Evolutionary conservation across 2,888 invertebrate species (phyloP), one percentile per base, ranked within the genome.

Genomic region (Branchipolynoe longqiensis): DNA sequence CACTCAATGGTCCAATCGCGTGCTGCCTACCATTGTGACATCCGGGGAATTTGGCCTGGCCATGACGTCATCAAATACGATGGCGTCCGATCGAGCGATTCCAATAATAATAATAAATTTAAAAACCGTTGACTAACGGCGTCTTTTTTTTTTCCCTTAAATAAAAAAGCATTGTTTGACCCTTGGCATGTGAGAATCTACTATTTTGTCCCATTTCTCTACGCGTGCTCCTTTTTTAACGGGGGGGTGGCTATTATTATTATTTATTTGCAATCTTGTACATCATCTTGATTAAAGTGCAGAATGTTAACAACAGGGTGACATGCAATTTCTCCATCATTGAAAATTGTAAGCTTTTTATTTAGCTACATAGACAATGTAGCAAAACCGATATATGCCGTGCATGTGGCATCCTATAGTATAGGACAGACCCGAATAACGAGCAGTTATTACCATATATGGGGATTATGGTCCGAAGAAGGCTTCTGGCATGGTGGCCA

Each of bases 61-160:
- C 25, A 31, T 62, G 62, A 62, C 62, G 62, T 62, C 62, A 62
- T 62, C 62, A 62, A 31, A 14, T 62, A 31, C 28, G 31, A 4
- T 4, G 62, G 18, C 62, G 62, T 28, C 31, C 62, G 18, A 62
- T 62, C 25, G 18, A 62, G 62, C 62, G 31, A 62, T 62, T 18
- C 62, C n/a, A 25, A 62, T 62, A 62, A 62, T 12, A 62, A 62
- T 31, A 62, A n/a, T n/a, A n/a, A n/a, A n/a, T n/a, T n/a, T n/a
- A n/a, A n/a, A n/a, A n/a, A n/a, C n/a, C 56, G 22, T 56, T 62
- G 62, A 62, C 62, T 62, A 62, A 62, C 31, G 62, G 25, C 25
- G 31, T 25, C 1, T 25, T 25, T 14, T 62, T 62, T 62, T 62
- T 62, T 25, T 62, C 31, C n/a, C 12, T 62, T 12, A 62, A 25